These are phyloP conservation scores for Galaxias olidus DNA, from an alignment of 2,797 vertebrate genomes.

Conservation along the genomic window DNA sequence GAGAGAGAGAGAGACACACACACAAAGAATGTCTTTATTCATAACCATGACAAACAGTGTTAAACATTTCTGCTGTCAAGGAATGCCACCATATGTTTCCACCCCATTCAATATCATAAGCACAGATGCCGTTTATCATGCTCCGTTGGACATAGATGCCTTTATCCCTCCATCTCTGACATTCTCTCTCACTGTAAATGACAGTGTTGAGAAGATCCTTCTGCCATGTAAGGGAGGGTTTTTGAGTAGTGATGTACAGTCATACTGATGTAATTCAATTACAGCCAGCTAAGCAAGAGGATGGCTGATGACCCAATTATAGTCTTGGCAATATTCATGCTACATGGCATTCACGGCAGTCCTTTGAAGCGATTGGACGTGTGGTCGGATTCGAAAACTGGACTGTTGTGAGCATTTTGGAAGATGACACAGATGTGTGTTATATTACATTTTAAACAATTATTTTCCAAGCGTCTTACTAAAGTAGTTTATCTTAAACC, in stretches of 20 bases:
- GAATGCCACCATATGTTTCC: constrained; percentile 40
- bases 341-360: constrained; percentile 48
- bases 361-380: constrained; percentile 41
- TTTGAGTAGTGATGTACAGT: constrained; percentile 36
- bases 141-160: constrained; percentile 56
- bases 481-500: too few relatives aligned
- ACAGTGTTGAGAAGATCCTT: constrained; percentile 40
- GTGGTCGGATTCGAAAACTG: neutral
- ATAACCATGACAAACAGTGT: constrained; percentile 35
- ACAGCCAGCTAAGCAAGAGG: constrained; percentile 49
- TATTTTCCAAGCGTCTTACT: too few relatives aligned
- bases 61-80: constrained; percentile 43
- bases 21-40: constrained; percentile 71
- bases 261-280: constrained; percentile 64
- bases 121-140: constrained; percentile 55
- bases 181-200: constrained; percentile 24
- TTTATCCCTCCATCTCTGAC: constrained; percentile 38
- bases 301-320: constrained; percentile 60
- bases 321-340: constrained; percentile 44
- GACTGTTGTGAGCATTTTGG: constrained; percentile 5
- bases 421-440: constrained; percentile 25
- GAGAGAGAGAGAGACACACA: too few relatives aligned
- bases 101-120: constrained; percentile 57
- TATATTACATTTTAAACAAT: too few relatives aligned
- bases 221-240: constrained; percentile 33